Conservation (phyloP, 2,797 vertebrate genomes). For the Sus cebifrons region DNA sequence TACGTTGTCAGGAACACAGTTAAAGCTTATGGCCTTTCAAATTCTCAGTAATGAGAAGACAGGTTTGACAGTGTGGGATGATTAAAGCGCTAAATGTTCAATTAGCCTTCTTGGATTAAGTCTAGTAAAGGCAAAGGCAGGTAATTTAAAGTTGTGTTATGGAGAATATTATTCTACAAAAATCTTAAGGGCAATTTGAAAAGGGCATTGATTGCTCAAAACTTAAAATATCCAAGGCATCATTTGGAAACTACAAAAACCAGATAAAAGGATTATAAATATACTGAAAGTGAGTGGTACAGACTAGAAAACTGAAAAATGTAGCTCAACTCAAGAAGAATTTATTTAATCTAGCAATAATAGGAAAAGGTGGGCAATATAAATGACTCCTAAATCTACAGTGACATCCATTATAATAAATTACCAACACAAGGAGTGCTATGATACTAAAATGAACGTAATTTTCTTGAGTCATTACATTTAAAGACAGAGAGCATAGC, state of each 20-base stretch:
- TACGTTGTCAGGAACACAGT: constrained; percentile 71
- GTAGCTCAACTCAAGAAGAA: constrained; percentile 76
- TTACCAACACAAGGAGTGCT: constrained; percentile 78
- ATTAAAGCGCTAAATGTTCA: constrained; percentile 84
- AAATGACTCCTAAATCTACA: constrained; percentile 85
- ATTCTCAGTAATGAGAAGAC: constrained; percentile 72
- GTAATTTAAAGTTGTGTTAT: constrained; percentile 76
- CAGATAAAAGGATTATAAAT: constrained; percentile 86
- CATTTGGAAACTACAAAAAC: constrained; percentile 87
- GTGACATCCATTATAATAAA: constrained; percentile 84
- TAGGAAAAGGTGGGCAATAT: constrained; percentile 81
- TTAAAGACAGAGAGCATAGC: constrained; percentile 79
- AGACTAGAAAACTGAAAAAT: constrained; percentile 85
- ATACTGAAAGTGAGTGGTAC: constrained; percentile 82
- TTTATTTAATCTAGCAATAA: constrained; percentile 86
- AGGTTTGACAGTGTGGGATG: constrained; percentile 75
- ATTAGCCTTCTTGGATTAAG: constrained; percentile 80
- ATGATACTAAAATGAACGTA: constrained; percentile 70
- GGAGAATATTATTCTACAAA: constrained; percentile 79
- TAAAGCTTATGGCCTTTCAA: constrained; percentile 66
- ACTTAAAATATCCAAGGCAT: constrained; percentile 87
- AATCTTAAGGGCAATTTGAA: constrained; percentile 76
- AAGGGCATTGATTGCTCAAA: constrained; percentile 87
- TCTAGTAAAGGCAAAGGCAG: constrained; percentile 74
- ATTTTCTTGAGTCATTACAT: constrained; percentile 84